Evolutionary conservation across 2,797 vertebrate species (phyloP), one percentile per base, ranked within the genome.

Genomic region (Enteromius treurensis): DNA sequence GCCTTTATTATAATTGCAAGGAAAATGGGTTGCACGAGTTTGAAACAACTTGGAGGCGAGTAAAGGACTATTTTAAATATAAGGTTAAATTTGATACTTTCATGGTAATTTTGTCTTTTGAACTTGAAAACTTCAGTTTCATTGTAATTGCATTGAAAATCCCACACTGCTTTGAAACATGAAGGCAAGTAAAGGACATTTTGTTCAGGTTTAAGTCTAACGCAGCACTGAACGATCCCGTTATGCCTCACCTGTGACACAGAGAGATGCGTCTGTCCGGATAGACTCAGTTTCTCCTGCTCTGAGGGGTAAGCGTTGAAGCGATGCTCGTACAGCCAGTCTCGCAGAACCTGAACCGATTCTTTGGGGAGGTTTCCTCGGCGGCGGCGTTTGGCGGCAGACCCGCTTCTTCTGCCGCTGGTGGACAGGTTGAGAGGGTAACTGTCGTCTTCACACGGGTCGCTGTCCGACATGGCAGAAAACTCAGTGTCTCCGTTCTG

Each of bases 301-400:
- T 99, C 98, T 0, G 97, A 97, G 0, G 98, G 98, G 88, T 98
- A 99, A 34, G 98, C 97, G 0, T 99, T 98, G 92, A 97, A 97
- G 82, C 97, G 96, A 84, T 99, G 97, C 82, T 98, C 93, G 1
- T 97, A 98, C 62, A 99, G 93, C 98, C 98, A 99, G 91, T 95
- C 96, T n/a, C 96, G 93, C 15, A 99, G 95, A 85, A 97, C 96
- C 91, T 97, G 96, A 87, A 99, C 98, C 0, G 97, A 96, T 89
- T 98, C 97, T 89, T 98, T 98, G 29, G 98, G 98, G 68, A 99
- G 95, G 87, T 99, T 99, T 80, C 97, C 97, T 29, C 97, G 94
- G 82, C 97, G 96, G 88, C 97, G 97, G 74, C 96, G 96, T 91
- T 99, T 99, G 85, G 90, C 92, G 0, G 93, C 82, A 81, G 93